Conservation (phyloP, 2,888 invertebrate species). For the Gonocerus acuteangulatus region DNA sequence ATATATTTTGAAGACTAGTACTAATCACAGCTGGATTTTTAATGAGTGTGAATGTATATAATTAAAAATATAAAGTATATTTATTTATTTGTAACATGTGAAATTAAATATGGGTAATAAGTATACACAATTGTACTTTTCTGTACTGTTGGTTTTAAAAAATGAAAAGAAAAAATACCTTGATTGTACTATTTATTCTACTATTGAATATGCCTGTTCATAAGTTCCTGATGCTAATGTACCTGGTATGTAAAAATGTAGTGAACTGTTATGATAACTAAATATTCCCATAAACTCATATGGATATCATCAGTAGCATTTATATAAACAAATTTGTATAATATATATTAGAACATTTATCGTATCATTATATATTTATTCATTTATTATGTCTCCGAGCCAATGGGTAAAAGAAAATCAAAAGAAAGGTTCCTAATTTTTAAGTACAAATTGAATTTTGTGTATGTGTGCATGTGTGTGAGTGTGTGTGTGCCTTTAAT, state of each 20-base stretch:
- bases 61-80: slow-evolving; percentile 25
- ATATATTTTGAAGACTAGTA: slow-evolving; percentile 29
- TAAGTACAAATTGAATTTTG: slow-evolving; percentile 37
- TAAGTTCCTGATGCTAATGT: slow-evolving; percentile 34
- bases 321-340: slow-evolving; percentile 29
- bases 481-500: slow-evolving; percentile 38
- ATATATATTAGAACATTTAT: slow-evolving; percentile 31
- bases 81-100: slow-evolving; percentile 27
- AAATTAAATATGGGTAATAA: slow-evolving; percentile 25
- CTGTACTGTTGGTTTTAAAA: slow-evolving; percentile 15
- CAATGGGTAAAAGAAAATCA: slow-evolving; percentile 37
- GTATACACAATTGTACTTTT: slow-evolving; percentile 18
- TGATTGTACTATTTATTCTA: slow-evolving; percentile 11
- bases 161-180: slow-evolving; percentile 13
- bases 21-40: slow-evolving; percentile 24
- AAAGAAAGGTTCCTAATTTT: slow-evolving; percentile 38
- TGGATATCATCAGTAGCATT: slow-evolving; percentile 32
- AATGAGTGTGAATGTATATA: slow-evolving; percentile 26
- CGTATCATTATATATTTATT: slow-evolving; percentile 33
- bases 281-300: slow-evolving; percentile 26
- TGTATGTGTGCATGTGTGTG: slow-evolving; percentile 38
- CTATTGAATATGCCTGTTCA: slow-evolving; percentile 27
- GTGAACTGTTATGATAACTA: slow-evolving; percentile 24
- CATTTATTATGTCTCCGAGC: slow-evolving; percentile 36
- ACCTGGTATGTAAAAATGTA: slow-evolving; percentile 30